Evolutionary conservation across 1,140 invertebrate genomes (phyloP).

Genomic region (Rhizoglyphus robini): DNA sequence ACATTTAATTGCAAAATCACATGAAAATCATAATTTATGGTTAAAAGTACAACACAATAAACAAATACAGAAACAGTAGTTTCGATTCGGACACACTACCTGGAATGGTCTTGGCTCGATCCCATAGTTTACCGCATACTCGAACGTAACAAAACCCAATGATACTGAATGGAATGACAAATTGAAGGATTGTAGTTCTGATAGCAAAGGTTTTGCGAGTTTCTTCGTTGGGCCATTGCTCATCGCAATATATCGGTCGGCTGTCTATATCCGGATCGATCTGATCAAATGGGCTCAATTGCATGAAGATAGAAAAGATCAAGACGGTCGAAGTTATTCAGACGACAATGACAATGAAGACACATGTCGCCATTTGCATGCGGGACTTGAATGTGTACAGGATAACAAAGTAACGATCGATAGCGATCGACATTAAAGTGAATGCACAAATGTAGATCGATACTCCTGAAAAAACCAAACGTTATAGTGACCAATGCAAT

Average conservation of each 20-base stretch:
- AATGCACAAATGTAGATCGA: too few relatives aligned
- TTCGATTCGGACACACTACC: too few relatives aligned
- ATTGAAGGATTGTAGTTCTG: too few relatives aligned
- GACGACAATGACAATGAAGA: conserved; percentile 68
- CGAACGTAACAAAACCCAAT: conserved; percentile 74
- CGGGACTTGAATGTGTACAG: conserved; percentile 76
- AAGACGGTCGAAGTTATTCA: conserved; percentile 75
- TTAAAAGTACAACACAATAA: too few relatives aligned
- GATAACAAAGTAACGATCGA: too few relatives aligned
- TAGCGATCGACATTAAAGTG: too few relatives aligned
- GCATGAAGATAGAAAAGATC: conserved; percentile 76
- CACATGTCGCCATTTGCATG: conserved; percentile 69
- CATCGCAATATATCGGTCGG: too few relatives aligned
- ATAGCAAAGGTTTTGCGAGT: too few relatives aligned
- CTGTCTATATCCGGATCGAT: conserved; percentile 19
- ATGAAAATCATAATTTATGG: too few relatives aligned
- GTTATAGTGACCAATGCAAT: neutral
- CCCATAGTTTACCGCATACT: conserved; percentile 72
- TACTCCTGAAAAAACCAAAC: conserved; percentile 36
- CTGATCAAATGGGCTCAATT: conserved; percentile 21
- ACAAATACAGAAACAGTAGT: conserved; percentile 55
- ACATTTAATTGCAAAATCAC: too few relatives aligned
- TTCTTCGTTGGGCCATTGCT: too few relatives aligned
- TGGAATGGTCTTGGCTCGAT: conserved; percentile 58
- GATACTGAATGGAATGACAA: too few relatives aligned